Evolutionary conservation across 1,140 invertebrate species (phyloP).

Genomic region (Drosophila pseudoananassae): DNA sequence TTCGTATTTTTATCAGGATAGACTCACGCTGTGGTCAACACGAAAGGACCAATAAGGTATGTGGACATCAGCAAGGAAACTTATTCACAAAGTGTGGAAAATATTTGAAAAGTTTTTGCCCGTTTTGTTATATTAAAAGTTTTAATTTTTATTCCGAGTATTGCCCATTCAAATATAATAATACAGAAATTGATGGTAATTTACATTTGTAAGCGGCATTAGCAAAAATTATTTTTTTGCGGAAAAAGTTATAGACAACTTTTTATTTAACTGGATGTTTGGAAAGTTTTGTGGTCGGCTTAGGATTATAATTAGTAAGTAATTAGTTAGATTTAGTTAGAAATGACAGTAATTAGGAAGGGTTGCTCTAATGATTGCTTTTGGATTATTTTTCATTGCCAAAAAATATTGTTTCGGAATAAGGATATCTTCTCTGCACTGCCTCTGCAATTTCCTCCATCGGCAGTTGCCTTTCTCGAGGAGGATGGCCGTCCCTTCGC

Average conservation of each 20-base stretch:
- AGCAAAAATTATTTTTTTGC: slow-evolving; percentile 17
- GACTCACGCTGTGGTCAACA: slow-evolving; percentile 46
- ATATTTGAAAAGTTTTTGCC: slow-evolving; percentile 60
- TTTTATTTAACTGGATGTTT: slow-evolving; percentile 23
- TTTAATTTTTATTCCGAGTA: slow-evolving; percentile 31
- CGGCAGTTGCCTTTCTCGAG: not conserved
- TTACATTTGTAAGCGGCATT: slow-evolving; percentile 57
- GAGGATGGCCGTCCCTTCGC: slow-evolving; percentile 18
- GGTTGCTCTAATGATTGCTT: not conserved
- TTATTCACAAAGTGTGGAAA: slow-evolving; percentile 21
- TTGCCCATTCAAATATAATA: slow-evolving; percentile 60
- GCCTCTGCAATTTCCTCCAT: slow-evolving; percentile 16
- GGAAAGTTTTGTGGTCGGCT: slow-evolving; percentile 17
- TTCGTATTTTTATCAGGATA: slow-evolving; percentile 31
- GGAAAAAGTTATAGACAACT: slow-evolving; percentile 11
- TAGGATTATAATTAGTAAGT: not conserved
- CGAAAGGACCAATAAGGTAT: slow-evolving; percentile 34
- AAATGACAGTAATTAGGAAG: not conserved
- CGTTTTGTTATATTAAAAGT: slow-evolving; percentile 51
- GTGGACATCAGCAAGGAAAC: slow-evolving; percentile 18
- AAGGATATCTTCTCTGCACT: slow-evolving; percentile 11
- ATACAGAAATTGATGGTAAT: slow-evolving; percentile 69
- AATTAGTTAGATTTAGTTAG: not conserved
- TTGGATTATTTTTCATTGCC: not conserved
- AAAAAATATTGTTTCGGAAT: not conserved